Percentiles rank a stretch among this genome's conserved stretches.
phyloP scores from a whole-genome alignment of 2,113 vertebrate species.

The Pangasianodon gigas region DNA sequence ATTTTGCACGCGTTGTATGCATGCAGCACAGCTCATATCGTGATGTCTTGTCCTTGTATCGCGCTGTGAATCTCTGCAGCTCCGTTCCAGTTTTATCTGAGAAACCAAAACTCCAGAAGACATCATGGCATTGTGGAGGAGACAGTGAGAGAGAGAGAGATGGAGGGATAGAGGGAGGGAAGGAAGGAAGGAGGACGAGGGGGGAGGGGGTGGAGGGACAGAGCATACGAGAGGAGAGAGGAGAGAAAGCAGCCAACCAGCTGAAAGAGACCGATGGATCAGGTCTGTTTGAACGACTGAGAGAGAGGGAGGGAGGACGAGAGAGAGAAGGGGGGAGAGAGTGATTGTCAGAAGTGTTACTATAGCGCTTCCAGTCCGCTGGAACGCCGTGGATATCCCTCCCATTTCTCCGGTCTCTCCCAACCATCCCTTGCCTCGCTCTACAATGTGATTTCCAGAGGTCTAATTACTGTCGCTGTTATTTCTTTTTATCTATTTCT shows the following conservation, averaged over 20 bases:
- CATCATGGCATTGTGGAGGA: neutral
- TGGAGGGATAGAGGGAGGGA: slow-evolving; percentile 24
- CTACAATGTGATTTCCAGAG: slow-evolving; percentile 62
- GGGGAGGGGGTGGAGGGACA: slow-evolving; percentile 13
- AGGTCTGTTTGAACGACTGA: slow-evolving; percentile 61
- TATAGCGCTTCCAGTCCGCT: slow-evolving; percentile 70
- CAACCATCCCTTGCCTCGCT: slow-evolving; percentile 52
- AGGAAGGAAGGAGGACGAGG: slow-evolving; percentile 34
- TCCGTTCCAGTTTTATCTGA: neutral
- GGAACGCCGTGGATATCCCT: slow-evolving; percentile 68
- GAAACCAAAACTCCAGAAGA: neutral
- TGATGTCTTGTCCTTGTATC: neutral
- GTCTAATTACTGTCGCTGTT: slow-evolving; percentile 59
- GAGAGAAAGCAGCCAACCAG: slow-evolving; percentile 65
- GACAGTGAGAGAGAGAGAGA: neutral
- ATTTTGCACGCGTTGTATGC: neutral
- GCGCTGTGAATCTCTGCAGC: neutral
- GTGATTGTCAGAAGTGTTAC: slow-evolving; percentile 73
- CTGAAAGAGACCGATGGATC: slow-evolving; percentile 58
- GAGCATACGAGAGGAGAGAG: slow-evolving; percentile 42
- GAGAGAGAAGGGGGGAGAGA: slow-evolving; percentile 55
- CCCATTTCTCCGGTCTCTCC: slow-evolving; percentile 19
- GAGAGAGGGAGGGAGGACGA: slow-evolving; percentile 45
- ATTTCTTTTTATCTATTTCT: slow-evolving; percentile 47
- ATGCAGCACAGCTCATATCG: neutral